phyloP scores from a whole-genome alignment of 2,797 vertebrate species.

The Spheniscus humboldti region DNA sequence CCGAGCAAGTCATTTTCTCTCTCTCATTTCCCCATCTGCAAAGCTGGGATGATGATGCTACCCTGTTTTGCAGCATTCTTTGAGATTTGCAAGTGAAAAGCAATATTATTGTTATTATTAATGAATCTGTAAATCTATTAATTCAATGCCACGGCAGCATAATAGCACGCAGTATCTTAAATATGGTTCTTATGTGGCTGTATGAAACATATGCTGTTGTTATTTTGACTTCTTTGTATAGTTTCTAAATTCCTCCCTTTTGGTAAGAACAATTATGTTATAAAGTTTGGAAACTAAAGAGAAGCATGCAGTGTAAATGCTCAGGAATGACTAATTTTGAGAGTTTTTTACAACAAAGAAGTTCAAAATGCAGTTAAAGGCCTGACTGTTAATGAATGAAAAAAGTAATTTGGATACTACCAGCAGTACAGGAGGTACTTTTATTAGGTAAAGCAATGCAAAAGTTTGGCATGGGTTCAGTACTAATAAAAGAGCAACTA shows the following conservation, averaged over 20 bases:
- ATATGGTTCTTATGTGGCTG: neutral
- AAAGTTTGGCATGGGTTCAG: constrained; percentile 54
- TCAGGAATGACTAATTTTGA: constrained; percentile 18
- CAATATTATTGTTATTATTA: neutral
- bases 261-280: neutral
- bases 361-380: constrained; percentile 42
- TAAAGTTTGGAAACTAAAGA: neutral
- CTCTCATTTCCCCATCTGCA: neutral
- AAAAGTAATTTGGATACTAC: constrained; percentile 40
- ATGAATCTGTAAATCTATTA: neutral
- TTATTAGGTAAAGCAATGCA: constrained; percentile 46
- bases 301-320: neutral
- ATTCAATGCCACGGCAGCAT: neutral
- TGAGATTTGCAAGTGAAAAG: neutral
- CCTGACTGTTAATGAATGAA: constrained; percentile 33
- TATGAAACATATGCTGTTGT: neutral
- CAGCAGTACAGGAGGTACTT: constrained; percentile 42
- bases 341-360: constrained; percentile 16
- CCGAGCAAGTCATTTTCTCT: fast-evolving
- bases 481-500: constrained; percentile 59
- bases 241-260: constrained; percentile 23
- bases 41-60: neutral
- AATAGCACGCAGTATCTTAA: neutral
- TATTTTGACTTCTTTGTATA: neutral
- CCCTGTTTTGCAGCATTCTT: neutral